These are phyloP conservation scores for Formica exsecta DNA, from an alignment of 1,140 invertebrate species.

Conservation along the genomic window DNA sequence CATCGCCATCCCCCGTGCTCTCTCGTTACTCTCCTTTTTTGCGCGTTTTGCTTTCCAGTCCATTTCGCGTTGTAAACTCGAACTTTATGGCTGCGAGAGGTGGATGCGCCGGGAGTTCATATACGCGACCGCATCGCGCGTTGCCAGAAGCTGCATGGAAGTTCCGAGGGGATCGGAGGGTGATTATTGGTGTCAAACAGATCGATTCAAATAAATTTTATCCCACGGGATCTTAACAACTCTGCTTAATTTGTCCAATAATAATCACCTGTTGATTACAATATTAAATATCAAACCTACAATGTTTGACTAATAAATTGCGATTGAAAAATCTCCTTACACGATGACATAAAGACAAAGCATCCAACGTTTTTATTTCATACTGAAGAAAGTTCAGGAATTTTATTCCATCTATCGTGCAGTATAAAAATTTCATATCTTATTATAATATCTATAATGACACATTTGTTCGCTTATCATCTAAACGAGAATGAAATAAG, in stretches of 20 bases:
- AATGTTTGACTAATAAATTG: neutral
- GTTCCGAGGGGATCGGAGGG: slow-evolving; percentile 10
- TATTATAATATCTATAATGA: neutral
- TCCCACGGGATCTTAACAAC: slow-evolving; percentile 50
- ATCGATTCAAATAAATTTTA: slow-evolving; percentile 57
- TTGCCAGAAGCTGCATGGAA: slow-evolving; percentile 52
- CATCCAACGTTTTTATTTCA: neutral
- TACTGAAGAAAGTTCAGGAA: no score
- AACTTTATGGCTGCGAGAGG: slow-evolving; percentile 84
- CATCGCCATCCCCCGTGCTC: slow-evolving; percentile 66
- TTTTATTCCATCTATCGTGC: no score
- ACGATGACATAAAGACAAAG: neutral
- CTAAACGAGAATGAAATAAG: slow-evolving; percentile 17
- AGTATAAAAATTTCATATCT: no score
- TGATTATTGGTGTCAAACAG: slow-evolving; percentile 52
- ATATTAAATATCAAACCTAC: slow-evolving; percentile 5
- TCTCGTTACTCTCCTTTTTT: slow-evolving; percentile 75
- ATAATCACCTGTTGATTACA: slow-evolving; percentile 60
- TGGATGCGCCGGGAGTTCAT: slow-evolving; percentile 79
- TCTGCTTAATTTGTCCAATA: slow-evolving; percentile 18
- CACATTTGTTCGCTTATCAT: neutral
- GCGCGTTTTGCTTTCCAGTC: slow-evolving; percentile 84
- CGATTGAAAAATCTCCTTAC: neutral
- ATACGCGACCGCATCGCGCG: slow-evolving; percentile 59
- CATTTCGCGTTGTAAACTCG: slow-evolving; percentile 85